Evolutionary conservation across 2,113 vertebrate species (phyloP).

Genomic region (Carassius auratus): DNA sequence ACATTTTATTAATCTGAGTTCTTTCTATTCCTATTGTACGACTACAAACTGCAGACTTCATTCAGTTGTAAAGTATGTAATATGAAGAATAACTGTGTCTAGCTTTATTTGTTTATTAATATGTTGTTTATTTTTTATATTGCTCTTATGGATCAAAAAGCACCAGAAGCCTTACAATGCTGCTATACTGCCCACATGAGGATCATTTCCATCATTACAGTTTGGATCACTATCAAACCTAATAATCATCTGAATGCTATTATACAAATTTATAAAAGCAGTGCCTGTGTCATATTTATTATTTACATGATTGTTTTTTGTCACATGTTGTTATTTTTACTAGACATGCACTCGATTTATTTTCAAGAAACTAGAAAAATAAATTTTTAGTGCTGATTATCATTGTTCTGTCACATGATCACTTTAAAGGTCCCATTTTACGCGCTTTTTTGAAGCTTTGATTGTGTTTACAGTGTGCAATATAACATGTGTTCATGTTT

Average conservation of each 20-base stretch:
- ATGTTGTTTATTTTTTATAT: not conserved
- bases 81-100: not conserved
- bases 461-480: not conserved
- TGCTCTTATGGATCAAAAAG: not conserved
- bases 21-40: not conserved
- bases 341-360: not conserved
- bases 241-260: not conserved
- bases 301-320: not conserved
- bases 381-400: slow-evolving; percentile 1
- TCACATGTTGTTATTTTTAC: not conserved
- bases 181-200: not conserved
- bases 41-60: not conserved
- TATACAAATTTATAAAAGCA: not conserved
- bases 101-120: not conserved
- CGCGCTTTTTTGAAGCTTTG: no score
- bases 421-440: no score
- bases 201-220: not conserved
- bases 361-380: not conserved
- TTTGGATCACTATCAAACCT: not conserved
- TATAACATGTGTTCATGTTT: no score
- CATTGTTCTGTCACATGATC: not conserved
- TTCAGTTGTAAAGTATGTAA: not conserved
- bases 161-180: not conserved
- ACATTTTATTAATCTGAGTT: not conserved
- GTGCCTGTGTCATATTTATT: not conserved